A percentile compares a stretch with the other conserved stretches of the same genome.
These are phyloP conservation scores for Sciaenops ocellatus DNA, from an alignment of 2,797 vertebrate species.

Conservation along the genomic window DNA sequence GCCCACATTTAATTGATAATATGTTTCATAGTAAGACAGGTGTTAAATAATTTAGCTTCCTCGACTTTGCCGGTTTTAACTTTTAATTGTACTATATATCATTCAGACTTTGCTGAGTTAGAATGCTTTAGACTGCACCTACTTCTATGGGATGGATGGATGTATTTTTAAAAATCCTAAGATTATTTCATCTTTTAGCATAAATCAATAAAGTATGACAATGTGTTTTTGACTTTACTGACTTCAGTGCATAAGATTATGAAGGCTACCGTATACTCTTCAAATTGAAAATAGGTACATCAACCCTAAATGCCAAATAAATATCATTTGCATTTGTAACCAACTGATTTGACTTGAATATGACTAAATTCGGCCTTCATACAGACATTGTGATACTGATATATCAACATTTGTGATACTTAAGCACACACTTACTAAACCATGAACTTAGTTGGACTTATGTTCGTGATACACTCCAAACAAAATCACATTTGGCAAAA, in stretches of 20 bases:
- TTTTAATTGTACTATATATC: slow-evolving; percentile 63
- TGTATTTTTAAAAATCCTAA: background rate
- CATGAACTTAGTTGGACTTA: background rate
- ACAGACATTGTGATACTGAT: background rate
- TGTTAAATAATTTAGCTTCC: slow-evolving; percentile 64
- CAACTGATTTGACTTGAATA: background rate
- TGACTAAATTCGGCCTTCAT: background rate
- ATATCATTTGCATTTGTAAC: background rate
- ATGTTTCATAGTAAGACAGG: slow-evolving; percentile 57
- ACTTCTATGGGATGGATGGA: background rate
- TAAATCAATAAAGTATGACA: background rate
- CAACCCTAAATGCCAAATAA: no score
- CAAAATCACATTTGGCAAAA: background rate
- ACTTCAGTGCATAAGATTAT: no score
- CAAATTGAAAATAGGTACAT: no score
- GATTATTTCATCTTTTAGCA: background rate
- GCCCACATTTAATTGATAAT: slow-evolving; percentile 55
- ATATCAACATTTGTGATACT: background rate
- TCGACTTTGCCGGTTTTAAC: slow-evolving; percentile 27
- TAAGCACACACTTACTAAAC: background rate
- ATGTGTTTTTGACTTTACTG: background rate
- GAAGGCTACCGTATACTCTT: background rate
- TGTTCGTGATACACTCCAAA: background rate
- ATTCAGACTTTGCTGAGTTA: slow-evolving; percentile 37
- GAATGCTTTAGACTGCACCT: slow-evolving; percentile 11